Base-by-base conservation (phyloP, 2,113 vertebrate species). In the Fukomys damarensis region DNA sequence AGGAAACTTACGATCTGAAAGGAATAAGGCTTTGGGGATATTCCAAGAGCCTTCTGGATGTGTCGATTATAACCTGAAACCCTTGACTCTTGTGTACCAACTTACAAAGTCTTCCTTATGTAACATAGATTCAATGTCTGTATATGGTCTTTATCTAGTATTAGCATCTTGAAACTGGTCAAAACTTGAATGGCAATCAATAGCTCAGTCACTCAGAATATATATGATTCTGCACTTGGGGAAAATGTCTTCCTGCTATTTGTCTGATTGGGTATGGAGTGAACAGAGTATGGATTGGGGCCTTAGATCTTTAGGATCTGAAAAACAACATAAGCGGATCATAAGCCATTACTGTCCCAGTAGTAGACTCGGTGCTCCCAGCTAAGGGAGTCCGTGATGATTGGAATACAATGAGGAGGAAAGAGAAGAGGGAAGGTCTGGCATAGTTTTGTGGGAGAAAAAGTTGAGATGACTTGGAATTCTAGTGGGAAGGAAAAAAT, bases 151-250 rank as follows among this genome's bases (percentile, higher is more conserved):
- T 93, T 96, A 59, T 77, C 76, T 97, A 65, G 70, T 93, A 86
- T n/a, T 74, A 94, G 72, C 96, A 97, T 95, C 97, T 96, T 97
- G 77, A 97, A 96, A 96, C 97, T 97, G 96, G 96, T 96, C 84
- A 89, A 95, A 96, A 97, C 96, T 96, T 97, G 95, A 98, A 97
- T 98, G 93, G 85, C 70, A 95, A 63, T 95, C 80, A 96, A 56
- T 96, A 97, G 93, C 77, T 90, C 79, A 95, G 76, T 97, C 97
- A 91, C 89, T 97, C 92, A 83, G 96, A 98, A 97, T 98, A 97
- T 91, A 97, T 65, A 86, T 56, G 58, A 95, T 94, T 95, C 92
- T 96, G 95, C 88, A 89, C 96, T 97, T 96, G 92, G 96, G 81
- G 83, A 94, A 95, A 93, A 86, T 35, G 72, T 90, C 90, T 94